Conservation (phyloP, 2,113 vertebrate genomes). For the Bathybates hornii region DNA sequence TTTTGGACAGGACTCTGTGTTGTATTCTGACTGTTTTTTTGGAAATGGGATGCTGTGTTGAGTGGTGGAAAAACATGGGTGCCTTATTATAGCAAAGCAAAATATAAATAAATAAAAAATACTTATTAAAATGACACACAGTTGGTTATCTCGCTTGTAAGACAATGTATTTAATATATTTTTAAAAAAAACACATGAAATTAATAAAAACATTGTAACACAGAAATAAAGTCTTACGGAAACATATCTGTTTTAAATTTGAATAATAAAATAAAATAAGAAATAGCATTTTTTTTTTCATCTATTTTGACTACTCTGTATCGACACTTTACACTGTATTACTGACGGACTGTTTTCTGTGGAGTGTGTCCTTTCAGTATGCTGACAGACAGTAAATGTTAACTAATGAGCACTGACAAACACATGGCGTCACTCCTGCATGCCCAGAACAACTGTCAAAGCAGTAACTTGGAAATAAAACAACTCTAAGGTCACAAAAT, state of each 20-base stretch:
- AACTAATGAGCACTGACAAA: slow-evolving; percentile 2
- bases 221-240: background rate
- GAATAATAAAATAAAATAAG: background rate
- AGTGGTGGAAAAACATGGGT: background rate
- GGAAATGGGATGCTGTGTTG: background rate
- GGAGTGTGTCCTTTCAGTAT: background rate
- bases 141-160: background rate
- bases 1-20: background rate
- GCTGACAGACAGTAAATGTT: background rate
- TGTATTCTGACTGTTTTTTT: background rate
- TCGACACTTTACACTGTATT: background rate
- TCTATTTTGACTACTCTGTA: background rate
- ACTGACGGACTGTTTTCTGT: background rate
- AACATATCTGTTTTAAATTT: background rate
- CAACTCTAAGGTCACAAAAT: background rate
- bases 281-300: background rate
- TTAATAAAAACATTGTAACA: background rate
- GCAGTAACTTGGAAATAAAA: background rate
- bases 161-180: background rate
- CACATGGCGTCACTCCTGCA: background rate
- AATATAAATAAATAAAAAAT: background rate
- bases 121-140: background rate
- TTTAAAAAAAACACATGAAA: fast-evolving
- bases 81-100: background rate
- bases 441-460: background rate